Evolutionary conservation across 2,888 invertebrate species (phyloP).

Genomic region (Tuberolachnus salignus): DNA sequence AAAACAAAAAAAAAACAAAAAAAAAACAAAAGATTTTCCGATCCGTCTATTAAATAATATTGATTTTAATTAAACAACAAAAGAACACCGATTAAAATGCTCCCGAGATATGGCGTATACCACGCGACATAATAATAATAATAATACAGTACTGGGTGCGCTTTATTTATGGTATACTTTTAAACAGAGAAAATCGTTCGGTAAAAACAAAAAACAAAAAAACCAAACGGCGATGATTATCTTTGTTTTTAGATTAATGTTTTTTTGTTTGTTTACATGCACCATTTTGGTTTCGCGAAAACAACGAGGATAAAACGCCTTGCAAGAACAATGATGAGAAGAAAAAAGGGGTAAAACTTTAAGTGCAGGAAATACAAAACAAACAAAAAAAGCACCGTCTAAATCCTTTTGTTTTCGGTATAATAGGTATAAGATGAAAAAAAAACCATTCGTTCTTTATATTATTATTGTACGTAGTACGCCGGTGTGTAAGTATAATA

Average conservation of each 20-base stretch:
- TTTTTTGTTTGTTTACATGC: slow-evolving; percentile 39
- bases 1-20: too few species aligned
- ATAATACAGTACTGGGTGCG: neutral
- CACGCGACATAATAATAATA: neutral
- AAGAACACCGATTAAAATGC: too few species aligned
- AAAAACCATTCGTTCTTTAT: neutral
- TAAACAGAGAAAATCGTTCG: slow-evolving; percentile 13
- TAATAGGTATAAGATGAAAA: slow-evolving; percentile 20
- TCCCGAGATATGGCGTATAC: too few species aligned
- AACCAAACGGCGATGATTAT: slow-evolving; percentile 36
- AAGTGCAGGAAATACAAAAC: slow-evolving; percentile 10
- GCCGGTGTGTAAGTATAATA: neutral
- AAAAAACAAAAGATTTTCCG: too few species aligned
- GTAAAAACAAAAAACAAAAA: slow-evolving; percentile 1
- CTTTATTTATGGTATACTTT: slow-evolving; percentile 20
- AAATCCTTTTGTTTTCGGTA: slow-evolving; percentile 36
- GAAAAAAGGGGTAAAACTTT: slow-evolving; percentile 54
- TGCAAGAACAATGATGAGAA: slow-evolving; percentile 47
- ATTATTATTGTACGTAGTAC: neutral
- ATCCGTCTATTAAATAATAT: too few species aligned
- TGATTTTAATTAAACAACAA: too few species aligned
- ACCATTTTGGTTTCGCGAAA: slow-evolving; percentile 42
- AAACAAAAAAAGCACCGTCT: slow-evolving; percentile 33
- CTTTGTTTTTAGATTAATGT: slow-evolving; percentile 44
- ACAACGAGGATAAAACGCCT: slow-evolving; percentile 41